phyloP scores from a whole-genome alignment of 92 coral and sea anemone species.

The Heliopora coerulea region DNA sequence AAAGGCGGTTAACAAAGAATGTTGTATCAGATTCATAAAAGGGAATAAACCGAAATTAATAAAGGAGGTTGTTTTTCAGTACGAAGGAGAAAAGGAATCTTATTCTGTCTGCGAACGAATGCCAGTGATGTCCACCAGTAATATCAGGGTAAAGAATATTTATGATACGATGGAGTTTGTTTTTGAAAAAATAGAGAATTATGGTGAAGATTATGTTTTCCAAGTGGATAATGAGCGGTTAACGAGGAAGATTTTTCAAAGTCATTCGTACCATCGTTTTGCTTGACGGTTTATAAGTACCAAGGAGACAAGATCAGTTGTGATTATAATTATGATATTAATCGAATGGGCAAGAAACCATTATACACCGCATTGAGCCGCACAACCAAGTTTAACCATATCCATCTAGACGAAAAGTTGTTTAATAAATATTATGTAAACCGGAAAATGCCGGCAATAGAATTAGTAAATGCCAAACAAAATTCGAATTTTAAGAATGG shows the following conservation, averaged over 20 bases:
- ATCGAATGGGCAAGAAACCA: slow-evolving; percentile 56
- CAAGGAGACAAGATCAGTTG: slow-evolving; percentile 34
- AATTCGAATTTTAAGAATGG: slow-evolving; percentile 42
- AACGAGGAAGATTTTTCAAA: slow-evolving; percentile 16
- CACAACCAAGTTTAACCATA: slow-evolving; percentile 39
- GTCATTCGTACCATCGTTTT: slow-evolving; percentile 41
- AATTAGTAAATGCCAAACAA: slow-evolving; percentile 23
- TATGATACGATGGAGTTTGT: slow-evolving; percentile 45
- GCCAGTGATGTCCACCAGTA: slow-evolving; percentile 51
- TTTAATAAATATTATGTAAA: slow-evolving; percentile 16
- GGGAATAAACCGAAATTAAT: neutral
- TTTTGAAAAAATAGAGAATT: slow-evolving; percentile 28
- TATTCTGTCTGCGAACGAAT: slow-evolving; percentile 34
- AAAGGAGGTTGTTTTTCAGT: slow-evolving; percentile 19
- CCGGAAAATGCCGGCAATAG: slow-evolving; percentile 10
- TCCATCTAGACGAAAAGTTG: slow-evolving; percentile 28
- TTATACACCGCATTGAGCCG: slow-evolving; percentile 19
- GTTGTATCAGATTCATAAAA: slow-evolving; percentile 35
- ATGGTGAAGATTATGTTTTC: too few relatives aligned
- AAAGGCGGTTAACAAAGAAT: slow-evolving; percentile 24
- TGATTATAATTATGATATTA: slow-evolving; percentile 41
- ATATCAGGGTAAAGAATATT: slow-evolving; percentile 28
- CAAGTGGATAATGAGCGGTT: slow-evolving; percentile 22
- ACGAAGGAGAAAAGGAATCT: slow-evolving; percentile 15
- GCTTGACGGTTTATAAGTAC: slow-evolving; percentile 50